Evolutionary conservation across 1,140 invertebrate genomes (phyloP).

Genomic region (Hypsibius dujardini): DNA sequence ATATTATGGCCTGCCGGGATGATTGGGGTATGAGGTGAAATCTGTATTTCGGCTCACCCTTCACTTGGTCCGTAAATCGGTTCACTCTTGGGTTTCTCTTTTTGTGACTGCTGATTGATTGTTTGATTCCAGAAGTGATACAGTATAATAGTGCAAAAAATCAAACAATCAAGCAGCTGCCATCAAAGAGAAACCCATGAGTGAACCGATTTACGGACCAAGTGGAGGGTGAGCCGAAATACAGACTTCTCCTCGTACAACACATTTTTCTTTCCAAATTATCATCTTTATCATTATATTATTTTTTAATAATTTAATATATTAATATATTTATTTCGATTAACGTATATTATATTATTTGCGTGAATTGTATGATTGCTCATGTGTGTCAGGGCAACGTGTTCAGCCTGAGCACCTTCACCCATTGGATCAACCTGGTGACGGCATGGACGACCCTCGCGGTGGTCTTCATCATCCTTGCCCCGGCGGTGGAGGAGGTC

Average conservation of each 20-base stretch:
- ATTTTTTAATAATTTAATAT: not conserved
- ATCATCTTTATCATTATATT: not conserved
- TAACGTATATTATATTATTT: not conserved
- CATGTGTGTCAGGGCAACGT: not conserved
- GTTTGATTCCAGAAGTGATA: no score
- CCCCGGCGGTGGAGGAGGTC: slow-evolving; percentile 1
- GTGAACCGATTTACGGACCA: not conserved
- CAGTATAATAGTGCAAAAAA: not conserved
- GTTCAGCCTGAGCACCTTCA: not conserved
- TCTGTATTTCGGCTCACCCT: not conserved
- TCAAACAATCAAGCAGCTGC: not conserved
- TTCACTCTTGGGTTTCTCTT: not conserved
- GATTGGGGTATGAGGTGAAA: slow-evolving; percentile 5
- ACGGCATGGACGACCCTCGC: not conserved
- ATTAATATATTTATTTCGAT: not conserved
- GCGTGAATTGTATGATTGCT: not conserved
- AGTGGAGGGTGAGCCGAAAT: not conserved
- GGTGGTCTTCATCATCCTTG: not conserved
- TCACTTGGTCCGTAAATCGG: not conserved
- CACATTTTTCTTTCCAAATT: not conserved
- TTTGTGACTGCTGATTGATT: no score
- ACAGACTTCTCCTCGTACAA: not conserved
- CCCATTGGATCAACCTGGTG: not conserved
- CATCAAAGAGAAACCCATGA: not conserved
- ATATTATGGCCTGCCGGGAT: slow-evolving; percentile 29